A percentile compares a stretch with the other conserved stretches of the same genome.
phyloP scores from a whole-genome alignment of 1,140 invertebrate genomes.

The Stenopsyche tienmushanensis region DNA sequence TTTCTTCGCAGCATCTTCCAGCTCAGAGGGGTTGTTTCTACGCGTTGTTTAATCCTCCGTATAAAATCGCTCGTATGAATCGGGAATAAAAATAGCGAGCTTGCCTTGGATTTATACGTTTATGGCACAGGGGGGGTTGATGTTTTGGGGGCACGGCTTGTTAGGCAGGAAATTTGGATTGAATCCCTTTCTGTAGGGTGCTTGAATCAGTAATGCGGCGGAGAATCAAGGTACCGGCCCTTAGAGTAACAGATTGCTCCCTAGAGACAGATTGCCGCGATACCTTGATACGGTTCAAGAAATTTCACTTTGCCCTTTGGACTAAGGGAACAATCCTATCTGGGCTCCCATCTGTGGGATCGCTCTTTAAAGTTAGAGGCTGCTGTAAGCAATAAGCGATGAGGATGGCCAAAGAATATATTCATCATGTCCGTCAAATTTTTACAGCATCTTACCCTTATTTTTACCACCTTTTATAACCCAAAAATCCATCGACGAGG shows the following conservation, averaged over 20 bases:
- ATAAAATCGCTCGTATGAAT: background rate
- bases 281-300: background rate
- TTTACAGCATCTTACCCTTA: no score
- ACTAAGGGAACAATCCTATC: no score
- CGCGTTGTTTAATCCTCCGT: background rate
- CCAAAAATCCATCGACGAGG: no score
- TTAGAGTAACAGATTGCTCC: constrained; percentile 13
- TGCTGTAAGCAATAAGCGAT: no score
- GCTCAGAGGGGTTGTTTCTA: no score
- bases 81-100: background rate
- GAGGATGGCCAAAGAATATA: no score
- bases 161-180: constrained; percentile 11
- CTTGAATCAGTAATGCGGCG: constrained; percentile 12
- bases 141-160: background rate
- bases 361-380: no score
- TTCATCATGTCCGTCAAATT: no score
- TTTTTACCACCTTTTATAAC: no score
- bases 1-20: no score
- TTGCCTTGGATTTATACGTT: background rate
- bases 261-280: constrained; percentile 6
- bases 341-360: no score
- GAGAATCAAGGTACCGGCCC: background rate
- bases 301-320: no score
- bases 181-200: constrained; percentile 7
- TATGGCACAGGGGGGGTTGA: background rate